These are phyloP conservation scores for Brachyhypopomus gauderio DNA, from an alignment of 2,113 vertebrate genomes.

Conservation along the genomic window DNA sequence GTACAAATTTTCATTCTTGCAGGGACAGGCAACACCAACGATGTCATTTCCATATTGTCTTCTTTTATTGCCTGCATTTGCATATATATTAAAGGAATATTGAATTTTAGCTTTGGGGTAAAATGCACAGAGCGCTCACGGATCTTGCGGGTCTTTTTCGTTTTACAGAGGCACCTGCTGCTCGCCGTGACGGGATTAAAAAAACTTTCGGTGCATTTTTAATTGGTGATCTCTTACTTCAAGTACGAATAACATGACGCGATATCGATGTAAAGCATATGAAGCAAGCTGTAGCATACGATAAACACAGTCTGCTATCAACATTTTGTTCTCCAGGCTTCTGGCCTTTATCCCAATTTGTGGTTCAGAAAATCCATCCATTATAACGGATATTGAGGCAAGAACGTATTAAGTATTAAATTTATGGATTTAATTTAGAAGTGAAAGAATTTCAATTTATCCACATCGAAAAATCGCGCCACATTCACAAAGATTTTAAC, in stretches of 20 bases:
- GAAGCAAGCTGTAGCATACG: too few relatives aligned
- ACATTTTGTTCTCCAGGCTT: too few relatives aligned
- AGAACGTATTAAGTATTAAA: neutral
- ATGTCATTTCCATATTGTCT: slow-evolving; percentile 90
- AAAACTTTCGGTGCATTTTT: slow-evolving; percentile 37
- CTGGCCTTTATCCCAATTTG: too few relatives aligned
- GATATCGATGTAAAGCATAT: too few relatives aligned
- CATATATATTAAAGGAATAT: slow-evolving; percentile 99
- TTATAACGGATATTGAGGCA: neutral
- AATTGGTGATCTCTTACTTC: slow-evolving; percentile 31
- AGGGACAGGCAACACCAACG: slow-evolving; percentile 62
- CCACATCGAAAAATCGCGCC: neutral
- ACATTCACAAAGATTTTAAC: neutral
- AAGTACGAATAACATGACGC: too few relatives aligned
- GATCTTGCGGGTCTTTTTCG: slow-evolving; percentile 87
- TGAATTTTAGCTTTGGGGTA: slow-evolving; percentile 90
- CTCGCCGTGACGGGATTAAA: slow-evolving; percentile 55
- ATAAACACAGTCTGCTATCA: too few relatives aligned
- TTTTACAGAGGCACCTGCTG: slow-evolving; percentile 89
- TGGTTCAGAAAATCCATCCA: neutral
- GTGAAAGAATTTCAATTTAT: slow-evolving; percentile 60
- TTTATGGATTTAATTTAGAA: slow-evolving; percentile 13
- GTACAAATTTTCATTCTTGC: neutral
- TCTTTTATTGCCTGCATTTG: slow-evolving; percentile 97
- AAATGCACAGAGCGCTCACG: slow-evolving; percentile 83